Base-by-base conservation (phyloP, 2,888 invertebrate genomes). In the Ceraclea dissimilis region DNA sequence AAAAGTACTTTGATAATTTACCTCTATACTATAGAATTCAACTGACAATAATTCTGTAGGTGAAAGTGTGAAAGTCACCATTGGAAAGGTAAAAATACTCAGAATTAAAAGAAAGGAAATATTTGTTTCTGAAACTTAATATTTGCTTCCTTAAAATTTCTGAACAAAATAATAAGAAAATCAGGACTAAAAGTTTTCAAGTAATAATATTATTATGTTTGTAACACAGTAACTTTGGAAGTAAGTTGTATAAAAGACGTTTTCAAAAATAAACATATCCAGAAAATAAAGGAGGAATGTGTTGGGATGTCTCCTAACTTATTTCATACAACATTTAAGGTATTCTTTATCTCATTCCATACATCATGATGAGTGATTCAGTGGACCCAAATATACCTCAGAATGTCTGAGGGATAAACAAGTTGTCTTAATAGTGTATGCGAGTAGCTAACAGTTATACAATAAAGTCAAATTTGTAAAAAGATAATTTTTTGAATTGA, bases 231-330 rank as follows among this genome's bases (percentile, higher is more conserved):
- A 8, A 39, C 39, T 13, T 8, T 13, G 8, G n/a, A 16, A 39
- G 39, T 39, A 39, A 13, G 39, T 39, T 13, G 13, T 16, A 39
- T 39, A 39, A 39, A 39, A 39, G 5, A 39, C 39, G n/a, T 39
- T 16, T 39, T 39, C 39, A 39, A 39, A 39, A 39, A 39, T 39
- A 39, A 39, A 39, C 39, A 39, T 39, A 39, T 39, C 39, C 16
- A 13, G 13, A 39, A 39, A 39, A 39, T 4, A 4, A 13, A 39
- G 39, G 13, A 39, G 39, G 5, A 39, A 39, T 39, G 39, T 39
- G 39, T 8, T 39, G 39, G 39, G 13, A 39, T 39, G 39, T 16
- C 39, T 39, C 5, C 8, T 39, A 39, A 39, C 39, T 39, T 39
- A 8, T 39, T 39, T 8, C 39, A 8, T 39, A 39, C 13, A 39